Base-by-base conservation (phyloP, 1,140 invertebrate species). In the Mylabris phalerata region DNA sequence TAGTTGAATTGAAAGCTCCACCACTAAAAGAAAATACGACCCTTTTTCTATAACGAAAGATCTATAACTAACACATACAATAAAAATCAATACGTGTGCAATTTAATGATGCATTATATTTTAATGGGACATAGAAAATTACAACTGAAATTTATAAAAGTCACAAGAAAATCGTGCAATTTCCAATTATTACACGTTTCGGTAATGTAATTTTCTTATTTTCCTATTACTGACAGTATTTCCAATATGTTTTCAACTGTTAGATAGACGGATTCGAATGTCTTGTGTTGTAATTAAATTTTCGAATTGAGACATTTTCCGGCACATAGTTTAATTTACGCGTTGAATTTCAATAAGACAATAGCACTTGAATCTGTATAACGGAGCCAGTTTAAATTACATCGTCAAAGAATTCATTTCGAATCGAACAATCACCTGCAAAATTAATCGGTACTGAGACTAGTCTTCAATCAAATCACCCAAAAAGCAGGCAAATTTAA, bases 21-120 rank as follows among this genome's bases (percentile, higher is more conserved):
- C 32, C 4, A 32, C 7, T 32, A 7, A 32, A 32, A 48, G 45
- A 41, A 24, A 13, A 40, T 42, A 11, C 55, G n/a, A 10, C 38
- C 47, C 24, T 32, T 50, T 38, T 11, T 25, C 4, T 32, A 32
- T 5, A 5, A 32, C 4, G 32, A 32, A 32, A 19, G 4, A 5
- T 32, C 4, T 32, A 4, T 32, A 32, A 32, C 32, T 32, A 32
- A 7, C 32, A 32, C 32, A 32, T 32, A 32, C 2, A 32, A 32
- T 32, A 32, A 32, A 27, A 49, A 57, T 58, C 62, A 45, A 59
- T 64, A 62, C 48, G 45, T 56, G 49, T 54, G 54, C 38, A 3
- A 62, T 54, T 62, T 59, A 65, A 65, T 60, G 63, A 62, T 50
- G 59, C 63, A 57, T 65, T 60, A 50, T 60, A 63, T 62, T 65